These are phyloP conservation scores for Euproctis similis DNA, from an alignment of 2,888 invertebrate genomes.

Conservation along the genomic window DNA sequence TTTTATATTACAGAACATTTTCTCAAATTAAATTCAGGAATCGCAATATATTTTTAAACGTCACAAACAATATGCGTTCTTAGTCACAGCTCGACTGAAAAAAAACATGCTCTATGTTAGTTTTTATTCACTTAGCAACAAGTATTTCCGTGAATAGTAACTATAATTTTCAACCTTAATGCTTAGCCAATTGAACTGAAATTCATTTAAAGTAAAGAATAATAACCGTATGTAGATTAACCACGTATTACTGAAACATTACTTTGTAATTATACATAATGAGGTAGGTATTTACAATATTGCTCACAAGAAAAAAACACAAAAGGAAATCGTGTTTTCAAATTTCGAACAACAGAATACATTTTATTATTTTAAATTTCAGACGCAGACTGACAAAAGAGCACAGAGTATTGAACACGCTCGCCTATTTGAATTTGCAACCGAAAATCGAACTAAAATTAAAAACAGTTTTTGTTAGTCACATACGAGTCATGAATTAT, in stretches of 20 bases:
- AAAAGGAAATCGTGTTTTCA: not conserved
- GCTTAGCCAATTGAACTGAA: not conserved
- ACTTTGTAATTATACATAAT: constrained; percentile 14
- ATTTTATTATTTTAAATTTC: not conserved
- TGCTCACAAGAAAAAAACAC: constrained; percentile 6
- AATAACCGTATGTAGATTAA: constrained; percentile 2
- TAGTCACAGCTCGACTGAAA: constrained; percentile 18
- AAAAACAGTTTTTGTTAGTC: too few species aligned
- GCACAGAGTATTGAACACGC: too few species aligned
- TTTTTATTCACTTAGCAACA: constrained; percentile 21
- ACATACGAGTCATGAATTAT: too few species aligned
- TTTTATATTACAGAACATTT: not conserved
- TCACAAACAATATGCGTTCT: constrained; percentile 6
- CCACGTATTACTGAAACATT: constrained; percentile 11
- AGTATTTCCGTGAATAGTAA: constrained; percentile 2
- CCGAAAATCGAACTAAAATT: too few species aligned
- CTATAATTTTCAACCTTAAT: constrained; percentile 7
- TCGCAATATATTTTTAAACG: constrained; percentile 12
- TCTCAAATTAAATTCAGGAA: constrained; percentile 10
- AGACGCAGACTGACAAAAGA: too few species aligned
- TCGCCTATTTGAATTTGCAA: too few species aligned
- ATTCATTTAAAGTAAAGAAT: constrained; percentile 3
- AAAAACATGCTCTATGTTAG: constrained; percentile 8
- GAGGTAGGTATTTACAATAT: constrained; percentile 10
- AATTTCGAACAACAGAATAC: not conserved